Evolutionary conservation across 2,888 invertebrate species (phyloP), one percentile per base, ranked within the genome.

Genomic region (Anaspis maculata): DNA sequence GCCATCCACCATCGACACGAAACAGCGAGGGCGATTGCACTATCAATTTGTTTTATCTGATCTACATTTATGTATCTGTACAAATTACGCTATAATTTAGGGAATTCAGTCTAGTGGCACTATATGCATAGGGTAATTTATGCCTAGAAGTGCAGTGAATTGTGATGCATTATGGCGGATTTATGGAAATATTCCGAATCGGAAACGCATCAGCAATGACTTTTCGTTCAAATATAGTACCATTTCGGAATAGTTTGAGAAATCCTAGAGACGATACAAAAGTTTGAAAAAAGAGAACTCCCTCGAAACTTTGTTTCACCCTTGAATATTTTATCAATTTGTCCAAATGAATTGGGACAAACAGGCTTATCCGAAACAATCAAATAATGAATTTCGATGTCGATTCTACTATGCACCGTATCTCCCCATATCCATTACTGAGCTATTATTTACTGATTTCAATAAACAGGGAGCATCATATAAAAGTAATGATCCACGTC

Each of bases 41-140:
- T 42, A 51, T 52, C 51, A 52, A 52, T 51, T 52, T 42, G 31
- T 34, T 34, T 41, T 51, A 49, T 52, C 52, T 50, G 49, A 52
- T 51, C 45, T 45, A 52, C 48, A 46, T 37, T n/a, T n/a, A 40
- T 30, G 36, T 40, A 40, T 50, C 49, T 48, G 48, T 48, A 37
- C 37, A 47, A 49, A 51, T 51, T 51, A 48, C 45, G 41, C 39
- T 33, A 42, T 46, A 51, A 52, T 52, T 49, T 49, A 43, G 47
- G n/a, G 25, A 34, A 28, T 35, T 27, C 34, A 28, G 29, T 34
- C 30, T 39, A 27, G 34, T 37, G 16, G 26, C 13, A 24, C 10
- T n/a, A n/a, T n/a, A n/a, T n/a, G n/a, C n/a, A n/a, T n/a, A n/a
- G n/a, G n/a, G n/a, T n/a, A n/a, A n/a, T n/a, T n/a, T n/a, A n/a